These are phyloP conservation scores for Tokudaia muenninki DNA, from an alignment of 2,797 vertebrate species.

Conservation along the genomic window DNA sequence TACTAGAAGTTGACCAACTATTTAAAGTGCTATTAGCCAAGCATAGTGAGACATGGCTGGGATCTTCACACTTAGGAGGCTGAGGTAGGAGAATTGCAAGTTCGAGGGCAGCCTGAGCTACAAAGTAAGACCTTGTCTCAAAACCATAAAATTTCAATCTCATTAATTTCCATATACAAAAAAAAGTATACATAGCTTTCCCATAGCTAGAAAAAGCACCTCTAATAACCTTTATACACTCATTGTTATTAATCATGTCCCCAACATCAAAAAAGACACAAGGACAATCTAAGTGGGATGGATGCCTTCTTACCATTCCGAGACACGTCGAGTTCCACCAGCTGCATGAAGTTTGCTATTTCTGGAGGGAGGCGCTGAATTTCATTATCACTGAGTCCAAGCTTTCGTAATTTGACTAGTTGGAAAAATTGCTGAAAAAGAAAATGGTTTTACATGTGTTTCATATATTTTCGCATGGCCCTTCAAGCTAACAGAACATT, in stretches of 20 bases:
- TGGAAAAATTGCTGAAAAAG: constrained; percentile 97
- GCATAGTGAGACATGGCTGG: background rate
- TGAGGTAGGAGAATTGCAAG: background rate
- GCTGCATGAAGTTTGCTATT: constrained; percentile 98
- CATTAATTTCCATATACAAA: background rate
- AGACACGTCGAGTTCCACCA: constrained; percentile 98
- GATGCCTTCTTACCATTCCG: constrained; percentile 93
- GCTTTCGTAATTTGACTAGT: constrained; percentile 96
- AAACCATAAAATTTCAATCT: background rate
- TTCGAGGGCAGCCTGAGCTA: background rate
- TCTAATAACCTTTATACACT: background rate
- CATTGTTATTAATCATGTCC: background rate
- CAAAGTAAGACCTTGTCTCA: background rate
- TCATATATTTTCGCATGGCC: constrained; percentile 17
- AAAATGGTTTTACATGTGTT: constrained; percentile 73
- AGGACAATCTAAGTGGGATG: background rate
- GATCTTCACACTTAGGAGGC: too few species aligned
- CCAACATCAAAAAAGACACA: background rate
- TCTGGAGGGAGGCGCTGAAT: constrained; percentile 97
- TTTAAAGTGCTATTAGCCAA: background rate
- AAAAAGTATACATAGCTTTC: background rate
- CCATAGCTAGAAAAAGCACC: background rate
- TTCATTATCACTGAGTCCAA: constrained; percentile 98
- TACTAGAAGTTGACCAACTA: background rate
- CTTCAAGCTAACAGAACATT: background rate